Evolutionary conservation across 2,113 vertebrate genomes (phyloP).

Genomic region (Paramisgurnus dabryanus): DNA sequence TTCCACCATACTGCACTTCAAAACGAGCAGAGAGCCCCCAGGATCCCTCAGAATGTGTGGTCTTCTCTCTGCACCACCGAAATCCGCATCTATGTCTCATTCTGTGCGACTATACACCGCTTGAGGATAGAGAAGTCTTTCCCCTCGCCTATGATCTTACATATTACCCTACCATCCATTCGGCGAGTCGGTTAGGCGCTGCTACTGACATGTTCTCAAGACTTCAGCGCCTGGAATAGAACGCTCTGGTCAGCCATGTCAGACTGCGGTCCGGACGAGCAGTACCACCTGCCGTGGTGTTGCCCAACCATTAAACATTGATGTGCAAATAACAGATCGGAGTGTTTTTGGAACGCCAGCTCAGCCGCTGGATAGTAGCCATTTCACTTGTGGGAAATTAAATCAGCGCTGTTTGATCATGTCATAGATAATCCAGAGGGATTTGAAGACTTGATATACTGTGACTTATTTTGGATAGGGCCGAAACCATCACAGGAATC

Average conservation of each 20-base stretch:
- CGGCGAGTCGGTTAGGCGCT: neutral
- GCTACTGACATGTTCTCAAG: conserved; percentile 11
- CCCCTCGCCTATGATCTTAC: conserved; percentile 29
- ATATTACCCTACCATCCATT: neutral
- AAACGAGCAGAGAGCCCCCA: conserved; percentile 54
- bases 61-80: conserved; percentile 62
- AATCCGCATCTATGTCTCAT: conserved; percentile 59
- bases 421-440: neutral
- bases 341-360: neutral
- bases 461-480: neutral
- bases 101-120: conserved; percentile 42
- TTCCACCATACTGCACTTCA: conserved; percentile 59
- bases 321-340: conserved; percentile 25
- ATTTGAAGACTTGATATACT: neutral
- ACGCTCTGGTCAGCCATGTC: neutral
- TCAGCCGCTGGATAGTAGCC: conserved; percentile 14
- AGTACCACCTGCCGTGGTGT: conserved; percentile 27
- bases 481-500: neutral
- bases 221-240: conserved; percentile 23
- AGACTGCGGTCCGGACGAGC: conserved; percentile 22
- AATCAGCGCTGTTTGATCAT: conserved; percentile 3
- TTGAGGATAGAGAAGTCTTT: conserved; percentile 41
- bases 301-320: neutral
- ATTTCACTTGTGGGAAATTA: conserved; percentile 31
- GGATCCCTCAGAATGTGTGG: conserved; percentile 68